These are phyloP conservation scores for Silvanus unidentatus DNA, from an alignment of 2,888 invertebrate species.

Conservation along the genomic window DNA sequence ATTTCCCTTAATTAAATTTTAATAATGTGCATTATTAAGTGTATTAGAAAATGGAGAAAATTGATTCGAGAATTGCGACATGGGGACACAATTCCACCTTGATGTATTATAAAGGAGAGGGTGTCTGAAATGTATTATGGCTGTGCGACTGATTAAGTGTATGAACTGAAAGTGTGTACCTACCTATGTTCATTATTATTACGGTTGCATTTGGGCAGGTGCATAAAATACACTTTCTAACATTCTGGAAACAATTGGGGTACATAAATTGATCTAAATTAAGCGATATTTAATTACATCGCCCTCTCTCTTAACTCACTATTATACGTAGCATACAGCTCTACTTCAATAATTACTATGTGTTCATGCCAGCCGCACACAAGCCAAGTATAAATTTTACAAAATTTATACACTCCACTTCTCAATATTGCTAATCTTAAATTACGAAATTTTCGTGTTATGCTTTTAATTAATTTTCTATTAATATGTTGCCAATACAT, in stretches of 20 bases:
- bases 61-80: no score
- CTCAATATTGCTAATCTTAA: slow-evolving; percentile 26
- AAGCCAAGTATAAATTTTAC: slow-evolving; percentile 27
- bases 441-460: slow-evolving; percentile 22
- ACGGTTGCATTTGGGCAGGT: slow-evolving; percentile 18
- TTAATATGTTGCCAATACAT: no score
- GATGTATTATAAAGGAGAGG: no score
- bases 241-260: slow-evolving; percentile 31
- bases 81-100: no score
- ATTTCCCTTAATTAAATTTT: no score
- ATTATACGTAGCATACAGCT: slow-evolving; percentile 16
- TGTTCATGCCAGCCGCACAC: slow-evolving; percentile 16
- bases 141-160: not conserved
- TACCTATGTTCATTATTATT: not conserved
- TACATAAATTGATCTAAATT: slow-evolving; percentile 40
- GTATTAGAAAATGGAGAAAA: no score
- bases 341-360: slow-evolving; percentile 26
- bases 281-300: slow-evolving; percentile 39
- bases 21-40: no score
- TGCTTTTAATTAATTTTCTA: slow-evolving; percentile 23
- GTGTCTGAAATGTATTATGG: not conserved
- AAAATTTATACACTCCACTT: slow-evolving; percentile 28
- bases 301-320: slow-evolving; percentile 24
- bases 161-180: not conserved
- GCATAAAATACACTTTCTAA: slow-evolving; percentile 26